These are phyloP conservation scores for Lagopus leucura DNA, from an alignment of 2,113 vertebrate genomes.

Conservation along the genomic window DNA sequence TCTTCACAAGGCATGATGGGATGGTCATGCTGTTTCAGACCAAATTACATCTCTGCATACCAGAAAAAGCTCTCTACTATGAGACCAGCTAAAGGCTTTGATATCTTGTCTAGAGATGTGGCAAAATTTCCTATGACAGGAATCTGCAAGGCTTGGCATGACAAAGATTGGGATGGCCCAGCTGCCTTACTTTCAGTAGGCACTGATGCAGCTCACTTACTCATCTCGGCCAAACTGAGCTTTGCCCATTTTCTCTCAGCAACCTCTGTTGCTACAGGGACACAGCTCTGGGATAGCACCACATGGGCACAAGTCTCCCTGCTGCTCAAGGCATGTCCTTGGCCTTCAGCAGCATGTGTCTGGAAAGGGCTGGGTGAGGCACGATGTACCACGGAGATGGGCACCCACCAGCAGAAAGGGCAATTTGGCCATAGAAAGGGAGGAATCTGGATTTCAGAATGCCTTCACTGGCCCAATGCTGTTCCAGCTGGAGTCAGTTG, in stretches of 20 bases:
- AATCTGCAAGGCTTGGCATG: neutral
- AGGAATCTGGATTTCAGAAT: neutral
- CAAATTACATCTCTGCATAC: neutral
- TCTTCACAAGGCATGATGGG: neutral
- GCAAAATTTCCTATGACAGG: neutral
- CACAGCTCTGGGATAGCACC: fast-evolving
- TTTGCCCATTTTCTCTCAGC: neutral
- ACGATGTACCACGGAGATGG: neutral
- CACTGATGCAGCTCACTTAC: fast-evolving
- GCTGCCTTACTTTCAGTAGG: neutral
- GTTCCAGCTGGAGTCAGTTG: neutral
- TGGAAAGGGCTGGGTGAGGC: neutral
- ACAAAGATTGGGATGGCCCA: neutral
- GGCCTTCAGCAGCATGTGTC: neutral
- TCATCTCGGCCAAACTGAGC: neutral
- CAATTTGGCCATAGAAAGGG: neutral
- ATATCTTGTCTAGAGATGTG: neutral
- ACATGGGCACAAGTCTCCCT: neutral
- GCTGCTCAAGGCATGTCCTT: neutral
- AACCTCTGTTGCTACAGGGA: neutral
- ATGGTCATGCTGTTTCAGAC: neutral
- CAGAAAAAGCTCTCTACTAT: neutral
- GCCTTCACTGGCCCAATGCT: neutral
- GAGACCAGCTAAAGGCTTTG: neutral
- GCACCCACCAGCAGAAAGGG: neutral